Percentiles rank a stretch among this genome's conserved stretches.
Evolutionary conservation across 2,888 invertebrate genomes (phyloP).

Genomic region (Pardosa pseudoannulata): DNA sequence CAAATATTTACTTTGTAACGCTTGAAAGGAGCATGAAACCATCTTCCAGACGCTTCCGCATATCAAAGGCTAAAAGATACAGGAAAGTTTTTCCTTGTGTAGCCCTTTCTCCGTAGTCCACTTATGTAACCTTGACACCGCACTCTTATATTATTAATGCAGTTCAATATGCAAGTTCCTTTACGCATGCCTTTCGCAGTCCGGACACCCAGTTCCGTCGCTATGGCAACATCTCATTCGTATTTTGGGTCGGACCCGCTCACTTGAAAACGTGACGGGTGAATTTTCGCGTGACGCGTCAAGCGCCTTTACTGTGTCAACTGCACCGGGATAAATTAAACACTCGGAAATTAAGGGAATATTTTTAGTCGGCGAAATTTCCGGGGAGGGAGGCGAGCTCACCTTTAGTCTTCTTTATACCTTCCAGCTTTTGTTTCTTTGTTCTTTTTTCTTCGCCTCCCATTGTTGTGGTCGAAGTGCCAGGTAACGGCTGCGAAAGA

Average conservation of each 20-base stretch:
- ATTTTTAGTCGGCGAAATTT: conserved; percentile 59
- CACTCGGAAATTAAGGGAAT: conserved; percentile 70
- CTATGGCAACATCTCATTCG: conserved; percentile 63
- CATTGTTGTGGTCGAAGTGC: conserved; percentile 29
- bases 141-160: too few relatives aligned
- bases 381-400: too few relatives aligned
- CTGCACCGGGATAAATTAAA: conserved; percentile 67
- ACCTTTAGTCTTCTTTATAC: neutral
- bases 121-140: too few relatives aligned
- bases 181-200: neutral
- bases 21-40: too few relatives aligned
- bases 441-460: neutral
- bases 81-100: too few relatives aligned
- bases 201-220: conserved; percentile 13
- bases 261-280: conserved; percentile 50
- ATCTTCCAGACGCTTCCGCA: too few relatives aligned
- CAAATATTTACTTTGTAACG: too few relatives aligned
- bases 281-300: conserved; percentile 58
- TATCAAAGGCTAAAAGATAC: too few relatives aligned
- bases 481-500: conserved; percentile 25
- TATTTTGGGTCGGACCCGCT: conserved; percentile 36
- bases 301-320: conserved; percentile 62
- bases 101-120: too few relatives aligned
- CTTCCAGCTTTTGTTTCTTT: neutral
- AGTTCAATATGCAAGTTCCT: neutral